Evolutionary conservation across 1,140 invertebrate species (phyloP).

Genomic region (Cardiocondyla obscurior): DNA sequence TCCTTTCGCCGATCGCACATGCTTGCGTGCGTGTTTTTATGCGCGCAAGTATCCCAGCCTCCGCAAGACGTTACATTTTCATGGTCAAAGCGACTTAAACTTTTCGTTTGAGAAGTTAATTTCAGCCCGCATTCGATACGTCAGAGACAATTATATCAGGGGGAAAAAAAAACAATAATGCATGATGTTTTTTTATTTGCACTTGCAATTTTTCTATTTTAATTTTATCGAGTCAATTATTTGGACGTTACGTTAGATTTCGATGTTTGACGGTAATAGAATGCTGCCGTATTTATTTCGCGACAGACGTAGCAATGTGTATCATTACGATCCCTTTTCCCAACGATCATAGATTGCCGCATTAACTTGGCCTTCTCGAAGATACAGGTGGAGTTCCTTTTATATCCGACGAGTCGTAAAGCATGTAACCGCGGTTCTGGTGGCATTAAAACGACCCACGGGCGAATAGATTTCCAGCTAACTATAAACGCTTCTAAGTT

Average conservation of each 20-base stretch:
- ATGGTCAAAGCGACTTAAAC: conserved; percentile 1
- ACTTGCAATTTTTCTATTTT: too few relatives aligned
- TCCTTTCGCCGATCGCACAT: not conserved
- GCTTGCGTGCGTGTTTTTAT: conserved; percentile 11
- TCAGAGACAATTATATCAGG: not conserved
- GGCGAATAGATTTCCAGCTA: conserved; percentile 62
- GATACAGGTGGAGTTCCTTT: conserved; percentile 20
- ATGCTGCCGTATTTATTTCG: not conserved
- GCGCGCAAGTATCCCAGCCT: not conserved
- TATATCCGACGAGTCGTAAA: conserved; percentile 30
- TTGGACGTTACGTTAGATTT: not conserved
- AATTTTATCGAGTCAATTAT: too few relatives aligned
- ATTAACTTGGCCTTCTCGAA: conserved; percentile 5
- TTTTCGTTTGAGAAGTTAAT: conserved; percentile 24
- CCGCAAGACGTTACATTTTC: conserved; percentile 9
- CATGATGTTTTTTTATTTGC: too few relatives aligned
- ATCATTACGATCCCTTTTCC: not conserved
- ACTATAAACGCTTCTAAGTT: conserved; percentile 72
- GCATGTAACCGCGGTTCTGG: not conserved
- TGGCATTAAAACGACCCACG: conserved; percentile 15
- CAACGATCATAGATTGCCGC: not conserved
- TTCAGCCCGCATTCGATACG: not conserved
- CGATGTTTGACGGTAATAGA: not conserved
- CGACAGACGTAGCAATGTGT: not conserved
- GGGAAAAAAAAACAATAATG: not conserved